Conservation (phyloP, 2,888 invertebrate species). For the Crematogaster levior region DNA sequence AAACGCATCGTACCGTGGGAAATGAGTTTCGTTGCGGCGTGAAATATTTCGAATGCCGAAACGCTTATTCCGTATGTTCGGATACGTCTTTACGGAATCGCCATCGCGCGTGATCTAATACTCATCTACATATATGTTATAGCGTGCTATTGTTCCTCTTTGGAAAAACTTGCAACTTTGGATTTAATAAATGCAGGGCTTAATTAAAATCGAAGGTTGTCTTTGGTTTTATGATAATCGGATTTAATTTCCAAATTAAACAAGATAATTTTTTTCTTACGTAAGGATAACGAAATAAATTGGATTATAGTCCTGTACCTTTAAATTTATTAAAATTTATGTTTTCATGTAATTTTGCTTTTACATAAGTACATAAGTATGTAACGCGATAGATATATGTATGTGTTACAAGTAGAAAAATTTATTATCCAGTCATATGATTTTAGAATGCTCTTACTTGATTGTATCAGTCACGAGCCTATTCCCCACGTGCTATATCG, state of each 20-base stretch:
- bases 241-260: neutral
- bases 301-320: too few relatives aligned
- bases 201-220: neutral
- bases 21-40: slow-evolving; percentile 37
- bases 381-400: neutral
- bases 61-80: slow-evolving; percentile 6
- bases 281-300: too few relatives aligned
- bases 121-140: neutral
- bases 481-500: slow-evolving; percentile 2
- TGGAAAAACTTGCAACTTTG: neutral
- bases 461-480: neutral
- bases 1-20: slow-evolving; percentile 39
- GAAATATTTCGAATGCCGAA: slow-evolving; percentile 33
- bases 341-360: neutral
- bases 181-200: neutral
- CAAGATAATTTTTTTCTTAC: too few relatives aligned
- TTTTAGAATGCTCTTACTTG: neutral
- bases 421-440: neutral
- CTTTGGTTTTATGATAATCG: neutral
- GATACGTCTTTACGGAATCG: neutral
- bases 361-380: neutral
- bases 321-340: too few relatives aligned
- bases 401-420: neutral
- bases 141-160: neutral
- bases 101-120: neutral